Percentiles rank a stretch among this genome's conserved stretches.
Conservation (phyloP, 2,888 invertebrate genomes). For the Schizotus pectinicornis region DNA sequence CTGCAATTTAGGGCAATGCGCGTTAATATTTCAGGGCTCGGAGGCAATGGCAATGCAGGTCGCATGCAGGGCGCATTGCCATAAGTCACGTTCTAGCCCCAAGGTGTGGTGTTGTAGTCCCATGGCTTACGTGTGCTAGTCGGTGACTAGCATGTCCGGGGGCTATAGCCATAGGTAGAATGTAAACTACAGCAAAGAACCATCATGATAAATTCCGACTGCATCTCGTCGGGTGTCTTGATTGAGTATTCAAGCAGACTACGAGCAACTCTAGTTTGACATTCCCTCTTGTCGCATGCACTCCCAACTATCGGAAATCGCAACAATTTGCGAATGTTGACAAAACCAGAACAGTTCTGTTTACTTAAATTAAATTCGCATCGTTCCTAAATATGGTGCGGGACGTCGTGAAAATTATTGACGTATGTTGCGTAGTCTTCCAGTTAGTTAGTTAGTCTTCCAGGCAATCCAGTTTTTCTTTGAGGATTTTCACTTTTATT, state of each 20-base stretch:
- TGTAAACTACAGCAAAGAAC: conserved; percentile 29
- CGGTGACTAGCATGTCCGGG: conserved; percentile 34
- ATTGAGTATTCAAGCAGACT: conserved; percentile 32
- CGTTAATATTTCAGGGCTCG: no score
- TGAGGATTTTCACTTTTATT: conserved; percentile 12
- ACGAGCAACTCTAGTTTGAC: neutral
- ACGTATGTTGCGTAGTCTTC: no score
- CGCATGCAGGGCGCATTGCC: neutral
- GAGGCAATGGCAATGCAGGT: neutral
- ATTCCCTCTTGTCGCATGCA: neutral
- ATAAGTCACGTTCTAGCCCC: no score
- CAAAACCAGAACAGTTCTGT: neutral
- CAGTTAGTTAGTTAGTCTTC: no score
- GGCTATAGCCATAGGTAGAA: conserved; percentile 24
- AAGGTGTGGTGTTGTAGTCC: neutral
- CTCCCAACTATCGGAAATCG: neutral
- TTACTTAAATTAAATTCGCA: no score
- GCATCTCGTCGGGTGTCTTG: conserved; percentile 33
- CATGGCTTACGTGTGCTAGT: conserved; percentile 28
- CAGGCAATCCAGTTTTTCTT: no score
- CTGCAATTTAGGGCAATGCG: neutral
- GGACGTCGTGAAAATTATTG: no score
- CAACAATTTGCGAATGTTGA: neutral
- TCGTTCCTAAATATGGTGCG: no score
- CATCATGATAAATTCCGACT: conserved; percentile 36